Evolutionary conservation across 2,797 vertebrate genomes (phyloP).

Genomic region (Trachurus trachurus): DNA sequence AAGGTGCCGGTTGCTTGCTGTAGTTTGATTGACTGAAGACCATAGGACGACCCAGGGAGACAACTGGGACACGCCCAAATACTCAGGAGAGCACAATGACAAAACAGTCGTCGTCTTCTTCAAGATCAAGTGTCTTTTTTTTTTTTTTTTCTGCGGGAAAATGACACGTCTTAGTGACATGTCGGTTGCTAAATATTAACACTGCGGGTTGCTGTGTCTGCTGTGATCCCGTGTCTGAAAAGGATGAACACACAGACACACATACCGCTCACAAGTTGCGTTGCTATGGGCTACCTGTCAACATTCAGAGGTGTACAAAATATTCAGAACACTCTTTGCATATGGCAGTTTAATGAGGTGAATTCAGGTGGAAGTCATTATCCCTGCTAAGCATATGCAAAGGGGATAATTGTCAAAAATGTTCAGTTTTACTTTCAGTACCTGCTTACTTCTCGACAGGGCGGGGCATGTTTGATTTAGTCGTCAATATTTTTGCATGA

Average conservation of each 20-base stretch:
- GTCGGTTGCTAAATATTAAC: constrained; percentile 25
- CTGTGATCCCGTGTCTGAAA: constrained; percentile 30
- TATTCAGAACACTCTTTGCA: constrained; percentile 17
- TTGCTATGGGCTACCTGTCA: not conserved
- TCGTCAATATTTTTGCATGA: constrained; percentile 30
- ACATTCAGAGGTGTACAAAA: constrained; percentile 14
- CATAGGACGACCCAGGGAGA: constrained; percentile 39
- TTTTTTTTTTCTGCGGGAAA: not conserved
- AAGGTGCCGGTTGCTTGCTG: constrained; percentile 53
- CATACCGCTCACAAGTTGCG: constrained; percentile 1
- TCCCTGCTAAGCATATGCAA: constrained; percentile 35
- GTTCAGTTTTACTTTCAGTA: constrained; percentile 35
- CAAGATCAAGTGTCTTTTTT: constrained; percentile 25
- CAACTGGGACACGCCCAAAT: constrained; percentile 48
- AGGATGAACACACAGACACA: not conserved
- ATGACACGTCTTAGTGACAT: constrained; percentile 43
- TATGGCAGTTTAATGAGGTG: constrained; percentile 25
- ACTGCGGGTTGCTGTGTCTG: constrained; percentile 17
- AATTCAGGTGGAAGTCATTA: constrained; percentile 42
- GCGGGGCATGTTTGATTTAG: constrained; percentile 29
- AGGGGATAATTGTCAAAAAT: constrained; percentile 54
- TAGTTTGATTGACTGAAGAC: constrained; percentile 64
- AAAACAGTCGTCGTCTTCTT: constrained; percentile 35
- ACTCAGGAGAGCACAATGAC: constrained; percentile 42
- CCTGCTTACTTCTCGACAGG: constrained; percentile 22